Base-by-base conservation (phyloP, 2,888 invertebrate genomes). In the Melanophora roralis region DNA sequence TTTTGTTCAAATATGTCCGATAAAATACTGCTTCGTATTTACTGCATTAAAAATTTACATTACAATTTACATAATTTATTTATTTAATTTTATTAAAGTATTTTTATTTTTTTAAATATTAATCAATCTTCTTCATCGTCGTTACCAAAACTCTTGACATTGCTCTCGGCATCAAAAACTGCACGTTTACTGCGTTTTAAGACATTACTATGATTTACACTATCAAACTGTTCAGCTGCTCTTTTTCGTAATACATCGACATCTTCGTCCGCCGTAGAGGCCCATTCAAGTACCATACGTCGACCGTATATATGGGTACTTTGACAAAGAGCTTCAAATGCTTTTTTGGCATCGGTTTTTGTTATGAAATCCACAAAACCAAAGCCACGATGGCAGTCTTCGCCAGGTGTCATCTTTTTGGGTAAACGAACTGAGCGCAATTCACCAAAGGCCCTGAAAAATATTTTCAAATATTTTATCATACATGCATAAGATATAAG, bases 261-360 rank as follows among this genome's bases (percentile, higher is more conserved):
- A 87, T 96, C 95, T 38, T 94, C 93, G 59, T 94, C 92, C 72
- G 95, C 93, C 5, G 81, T 82, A n/a, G 87, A 85, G 0, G 90
- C 89, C 99, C 99, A 99, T 91, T 99, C 98, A 77, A 99, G 91
- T 0, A 98, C 98, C 85, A 99, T 91, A 69, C 98, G 92, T 83
- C 99, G 92, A 0, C 99, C 99, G 89, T 97, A 99, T 90, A 99
- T 95, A 93, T 99, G 99, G 68, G 99, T 99, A 85, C 98, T 98
- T 88, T 96, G 96, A 84, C 95, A 94, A n/a, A 98, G 89, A 0
- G 97, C 94, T 82, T 97, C 95, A 90, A 98, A 98, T 0, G 99
- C 99, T 88, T 94, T 93, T 95, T 97, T 97, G 0, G 99, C 98
- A 90, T 98, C 97, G 82, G 94, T 93, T 87, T 95, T 95, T 0